Evolutionary conservation across 2,797 vertebrate genomes (phyloP).

Genomic region (Diceros bicornis): DNA sequence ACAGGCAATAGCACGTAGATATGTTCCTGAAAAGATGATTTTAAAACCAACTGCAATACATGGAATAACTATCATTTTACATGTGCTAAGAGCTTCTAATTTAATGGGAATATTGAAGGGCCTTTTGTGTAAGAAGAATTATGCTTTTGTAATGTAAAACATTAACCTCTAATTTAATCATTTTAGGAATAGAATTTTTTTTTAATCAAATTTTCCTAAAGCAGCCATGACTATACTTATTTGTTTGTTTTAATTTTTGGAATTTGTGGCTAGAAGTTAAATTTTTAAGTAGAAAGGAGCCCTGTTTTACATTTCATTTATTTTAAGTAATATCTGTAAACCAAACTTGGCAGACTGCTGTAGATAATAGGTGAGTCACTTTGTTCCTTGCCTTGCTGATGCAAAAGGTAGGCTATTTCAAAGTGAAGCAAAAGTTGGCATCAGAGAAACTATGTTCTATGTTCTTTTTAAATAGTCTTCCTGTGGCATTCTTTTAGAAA

Average conservation of each 20-base stretch:
- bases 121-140: conserved; percentile 38
- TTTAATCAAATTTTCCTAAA: conserved; percentile 30
- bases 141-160: conserved; percentile 18
- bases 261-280: background rate
- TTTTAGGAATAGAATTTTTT: conserved; percentile 30
- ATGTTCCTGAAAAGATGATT: background rate
- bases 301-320: background rate
- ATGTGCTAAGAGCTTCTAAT: background rate
- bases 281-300: background rate
- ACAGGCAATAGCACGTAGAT: background rate
- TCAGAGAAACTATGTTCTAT: background rate
- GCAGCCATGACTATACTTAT: background rate
- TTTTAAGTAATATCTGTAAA: background rate
- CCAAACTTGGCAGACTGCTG: background rate
- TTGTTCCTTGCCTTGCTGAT: background rate
- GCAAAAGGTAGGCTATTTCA: conserved; percentile 12
- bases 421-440: conserved; percentile 1
- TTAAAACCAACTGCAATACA: background rate
- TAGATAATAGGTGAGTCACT: background rate
- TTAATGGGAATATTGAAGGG: conserved; percentile 26
- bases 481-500: conserved; percentile 5
- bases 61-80: conserved; percentile 19
- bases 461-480: conserved; percentile 36
- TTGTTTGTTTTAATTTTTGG: conserved; percentile 31
- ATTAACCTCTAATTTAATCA: background rate